Conservation (phyloP, 2,888 invertebrate species). For the Drosophila fulvimacula region DNA sequence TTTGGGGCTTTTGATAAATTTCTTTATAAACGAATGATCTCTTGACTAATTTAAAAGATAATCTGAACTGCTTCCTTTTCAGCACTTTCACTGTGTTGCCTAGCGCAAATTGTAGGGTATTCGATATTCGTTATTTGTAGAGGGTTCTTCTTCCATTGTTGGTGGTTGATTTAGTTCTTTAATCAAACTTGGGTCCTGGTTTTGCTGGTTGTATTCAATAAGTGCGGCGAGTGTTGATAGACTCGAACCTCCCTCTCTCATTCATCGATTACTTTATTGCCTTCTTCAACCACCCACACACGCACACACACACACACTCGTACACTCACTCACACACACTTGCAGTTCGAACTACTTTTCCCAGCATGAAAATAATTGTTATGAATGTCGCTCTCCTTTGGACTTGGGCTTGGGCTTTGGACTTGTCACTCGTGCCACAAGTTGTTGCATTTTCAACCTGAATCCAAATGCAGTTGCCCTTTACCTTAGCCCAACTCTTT, state of each 20-base stretch:
- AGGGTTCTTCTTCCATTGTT: constrained; percentile 1
- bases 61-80: neutral
- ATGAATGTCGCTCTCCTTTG: constrained; percentile 36
- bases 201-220: constrained; percentile 36
- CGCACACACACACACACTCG: constrained; percentile 13
- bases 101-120: constrained; percentile 20
- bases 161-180: constrained; percentile 51
- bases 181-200: constrained; percentile 39
- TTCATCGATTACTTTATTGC: constrained; percentile 70
- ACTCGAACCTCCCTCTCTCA: constrained; percentile 27
- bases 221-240: constrained; percentile 44
- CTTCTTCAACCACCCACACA: constrained; percentile 50
- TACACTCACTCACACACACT: constrained; percentile 4
- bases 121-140: neutral
- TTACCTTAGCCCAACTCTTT: neutral
- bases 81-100: neutral
- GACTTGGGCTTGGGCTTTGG: constrained; percentile 16
- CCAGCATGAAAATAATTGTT: constrained; percentile 48
- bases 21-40: neutral
- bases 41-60: neutral
- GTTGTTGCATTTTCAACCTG: constrained; percentile 60
- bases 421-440: constrained; percentile 78
- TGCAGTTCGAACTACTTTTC: constrained; percentile 28
- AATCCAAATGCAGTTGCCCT: constrained; percentile 9
- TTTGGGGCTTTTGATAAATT: neutral